phyloP scores from a whole-genome alignment of 2,888 invertebrate genomes.

The Polia nebulosa region DNA sequence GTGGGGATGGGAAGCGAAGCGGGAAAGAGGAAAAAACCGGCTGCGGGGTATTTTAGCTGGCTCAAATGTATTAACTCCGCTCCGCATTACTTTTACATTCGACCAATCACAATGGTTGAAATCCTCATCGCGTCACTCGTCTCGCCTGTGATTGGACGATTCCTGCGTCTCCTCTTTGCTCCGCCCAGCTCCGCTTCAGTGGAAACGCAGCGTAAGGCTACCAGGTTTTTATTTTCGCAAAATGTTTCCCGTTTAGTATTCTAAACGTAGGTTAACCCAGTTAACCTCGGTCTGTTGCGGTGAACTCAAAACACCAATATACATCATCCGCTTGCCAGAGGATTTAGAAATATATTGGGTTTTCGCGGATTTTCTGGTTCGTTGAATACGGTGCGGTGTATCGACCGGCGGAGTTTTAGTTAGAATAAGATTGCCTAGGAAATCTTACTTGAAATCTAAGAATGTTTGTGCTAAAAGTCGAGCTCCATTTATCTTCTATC shows the following conservation, averaged over 20 bases:
- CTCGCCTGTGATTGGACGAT: no score
- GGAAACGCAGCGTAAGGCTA: not conserved
- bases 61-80: no score
- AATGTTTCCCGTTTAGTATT: slow-evolving; percentile 52
- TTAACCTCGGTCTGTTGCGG: slow-evolving; percentile 45
- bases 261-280: slow-evolving; percentile 47
- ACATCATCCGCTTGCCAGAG: slow-evolving; percentile 45
- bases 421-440: slow-evolving; percentile 1
- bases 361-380: slow-evolving; percentile 39
- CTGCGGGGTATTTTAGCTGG: no score
- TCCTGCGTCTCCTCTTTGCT: no score
- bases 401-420: slow-evolving; percentile 10
- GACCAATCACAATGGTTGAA: no score
- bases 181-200: no score
- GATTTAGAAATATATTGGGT: slow-evolving; percentile 55
- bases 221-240: slow-evolving; percentile 24
- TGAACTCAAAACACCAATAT: slow-evolving; percentile 48
- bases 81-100: no score
- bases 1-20: no score
- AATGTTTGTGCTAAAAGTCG: not conserved
- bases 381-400: slow-evolving; percentile 12
- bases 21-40: no score
- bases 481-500: no score
- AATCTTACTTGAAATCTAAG: not conserved
- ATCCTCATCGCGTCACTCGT: no score